Evolutionary conservation across 1,140 invertebrate genomes (phyloP).

Genomic region (Steinernema feltiae): DNA sequence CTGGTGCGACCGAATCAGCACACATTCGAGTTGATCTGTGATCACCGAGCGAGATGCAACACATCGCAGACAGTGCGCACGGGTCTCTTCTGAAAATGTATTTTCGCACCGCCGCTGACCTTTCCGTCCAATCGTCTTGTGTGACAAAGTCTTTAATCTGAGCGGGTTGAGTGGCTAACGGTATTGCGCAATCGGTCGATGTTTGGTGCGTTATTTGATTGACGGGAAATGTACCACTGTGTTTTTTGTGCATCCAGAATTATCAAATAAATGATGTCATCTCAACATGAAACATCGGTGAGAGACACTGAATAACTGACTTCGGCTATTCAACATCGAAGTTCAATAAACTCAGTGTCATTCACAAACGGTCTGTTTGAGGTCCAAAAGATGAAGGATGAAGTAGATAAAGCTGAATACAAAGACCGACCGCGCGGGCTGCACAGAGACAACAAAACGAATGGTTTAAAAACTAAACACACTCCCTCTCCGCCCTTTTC

Average conservation of each 20-base stretch:
- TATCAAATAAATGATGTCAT: too few relatives aligned
- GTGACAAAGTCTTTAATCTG: neutral
- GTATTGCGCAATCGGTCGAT: neutral
- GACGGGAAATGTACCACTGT: too few relatives aligned
- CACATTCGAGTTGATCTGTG: too few relatives aligned
- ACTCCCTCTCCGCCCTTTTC: neutral
- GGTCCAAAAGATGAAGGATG: neutral
- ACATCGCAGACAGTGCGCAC: neutral
- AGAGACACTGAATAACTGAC: neutral
- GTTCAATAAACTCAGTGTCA: slow-evolving; percentile 1
- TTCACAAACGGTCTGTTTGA: neutral
- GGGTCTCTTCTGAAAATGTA: neutral
- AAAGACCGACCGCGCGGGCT: too few relatives aligned
- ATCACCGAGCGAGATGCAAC: neutral
- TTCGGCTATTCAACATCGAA: neutral
- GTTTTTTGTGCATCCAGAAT: too few relatives aligned
- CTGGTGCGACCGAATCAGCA: too few relatives aligned
- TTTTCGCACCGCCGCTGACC: neutral
- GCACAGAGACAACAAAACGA: neutral
- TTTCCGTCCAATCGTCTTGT: neutral
- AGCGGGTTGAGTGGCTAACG: neutral
- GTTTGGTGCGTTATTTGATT: neutral
- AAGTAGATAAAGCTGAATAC: neutral
- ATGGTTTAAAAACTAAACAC: neutral
- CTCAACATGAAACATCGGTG: neutral